Percentiles rank a stretch among this genome's conserved stretches.
phyloP scores from a whole-genome alignment of 2,797 vertebrate species.

The Eremophila alpestris region DNA sequence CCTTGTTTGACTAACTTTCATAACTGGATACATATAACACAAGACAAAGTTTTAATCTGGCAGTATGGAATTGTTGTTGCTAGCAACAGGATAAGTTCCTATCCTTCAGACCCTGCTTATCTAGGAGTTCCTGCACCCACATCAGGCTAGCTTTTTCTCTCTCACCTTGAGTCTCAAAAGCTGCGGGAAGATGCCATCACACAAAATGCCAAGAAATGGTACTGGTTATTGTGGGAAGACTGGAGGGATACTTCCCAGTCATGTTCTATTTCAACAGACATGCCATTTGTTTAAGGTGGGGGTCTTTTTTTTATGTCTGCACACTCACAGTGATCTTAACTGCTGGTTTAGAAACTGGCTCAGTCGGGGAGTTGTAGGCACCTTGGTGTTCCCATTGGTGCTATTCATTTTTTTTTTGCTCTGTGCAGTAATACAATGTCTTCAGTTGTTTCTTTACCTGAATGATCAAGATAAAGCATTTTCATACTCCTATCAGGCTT shows the following conservation, averaged over 20 bases:
- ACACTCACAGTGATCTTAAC: not conserved
- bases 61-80: not conserved
- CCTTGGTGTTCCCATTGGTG: not conserved
- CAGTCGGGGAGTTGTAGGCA: fast-evolving
- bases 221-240: not conserved
- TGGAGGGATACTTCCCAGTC: not conserved
- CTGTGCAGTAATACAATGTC: not conserved
- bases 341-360: not conserved
- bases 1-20: not conserved
- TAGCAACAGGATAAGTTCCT: not conserved
- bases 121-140: not conserved
- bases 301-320: not conserved
- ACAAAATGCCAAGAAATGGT: not conserved
- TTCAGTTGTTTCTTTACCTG: constrained; percentile 37
- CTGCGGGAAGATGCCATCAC: not conserved
- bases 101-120: not conserved
- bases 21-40: not conserved
- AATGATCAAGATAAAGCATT: constrained; percentile 35
- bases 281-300: no score
- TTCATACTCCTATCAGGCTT: constrained; percentile 1
- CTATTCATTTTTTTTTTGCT: not conserved
- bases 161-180: not conserved
- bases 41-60: not conserved
- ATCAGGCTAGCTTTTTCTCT: not conserved
- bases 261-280: not conserved